Evolutionary conservation across 2,113 vertebrate genomes (phyloP).

Genomic region (Microtus montanus): DNA sequence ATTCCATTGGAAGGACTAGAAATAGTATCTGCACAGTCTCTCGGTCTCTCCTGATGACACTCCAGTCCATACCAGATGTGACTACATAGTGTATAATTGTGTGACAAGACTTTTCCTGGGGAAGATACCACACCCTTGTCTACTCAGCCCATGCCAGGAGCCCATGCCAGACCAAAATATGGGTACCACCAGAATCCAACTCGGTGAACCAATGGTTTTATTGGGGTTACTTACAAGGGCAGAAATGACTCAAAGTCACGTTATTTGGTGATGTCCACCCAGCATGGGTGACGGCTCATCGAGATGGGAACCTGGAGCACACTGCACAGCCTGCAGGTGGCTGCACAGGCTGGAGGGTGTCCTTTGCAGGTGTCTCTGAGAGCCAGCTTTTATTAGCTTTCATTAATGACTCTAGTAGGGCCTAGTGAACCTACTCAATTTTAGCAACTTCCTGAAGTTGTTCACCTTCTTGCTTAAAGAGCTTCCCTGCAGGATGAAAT

Average conservation of each 20-base stretch:
- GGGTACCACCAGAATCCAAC: neutral
- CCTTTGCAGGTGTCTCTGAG: neutral
- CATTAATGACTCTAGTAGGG: neutral
- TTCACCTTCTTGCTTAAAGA: neutral
- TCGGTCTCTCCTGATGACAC: neutral
- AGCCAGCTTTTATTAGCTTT: neutral
- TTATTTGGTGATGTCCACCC: neutral
- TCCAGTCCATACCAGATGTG: neutral
- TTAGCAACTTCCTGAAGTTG: neutral
- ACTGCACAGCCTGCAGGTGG: neutral
- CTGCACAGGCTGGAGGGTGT: neutral
- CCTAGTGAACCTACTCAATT: neutral
- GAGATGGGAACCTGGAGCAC: neutral
- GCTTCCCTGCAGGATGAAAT: neutral
- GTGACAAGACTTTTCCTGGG: neutral
- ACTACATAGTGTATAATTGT: neutral
- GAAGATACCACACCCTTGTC: neutral
- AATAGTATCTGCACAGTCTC: neutral
- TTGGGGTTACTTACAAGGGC: neutral
- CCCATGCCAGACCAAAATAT: neutral
- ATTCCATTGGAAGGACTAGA: neutral
- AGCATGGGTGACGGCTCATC: neutral
- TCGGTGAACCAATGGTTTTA: neutral
- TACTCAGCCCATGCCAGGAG: neutral
- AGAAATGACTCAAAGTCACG: neutral